Base-by-base conservation (phyloP, 1,140 invertebrate species). In the Bombus confusus region DNA sequence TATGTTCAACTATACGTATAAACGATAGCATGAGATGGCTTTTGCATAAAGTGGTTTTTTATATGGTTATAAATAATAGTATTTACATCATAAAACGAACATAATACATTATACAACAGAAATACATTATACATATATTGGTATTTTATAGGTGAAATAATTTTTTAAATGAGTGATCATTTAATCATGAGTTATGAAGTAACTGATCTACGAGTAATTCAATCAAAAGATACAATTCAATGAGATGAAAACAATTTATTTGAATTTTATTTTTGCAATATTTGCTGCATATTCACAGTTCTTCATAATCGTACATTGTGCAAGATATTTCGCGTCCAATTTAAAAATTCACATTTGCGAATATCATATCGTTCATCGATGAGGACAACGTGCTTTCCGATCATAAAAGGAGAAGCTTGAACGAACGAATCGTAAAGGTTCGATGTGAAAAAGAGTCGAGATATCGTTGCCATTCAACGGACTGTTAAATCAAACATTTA, bases 401-500 rank as follows among this genome's bases (percentile, higher is more conserved):
- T 34, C 18, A 10, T 28, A 28, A 69, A 39, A 39, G 34, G 25
- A 1, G 22, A 28, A 37, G 1, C 10, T 39, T 13, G 31, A 18
- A 22, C 6, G 18, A 68, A 34, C 64, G 68, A 37, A 1, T 18
- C 13, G 0, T n/a, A 18, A 34, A 34, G 15, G 18, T n/a, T 68
- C 52, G 34, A 59, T 39, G 3, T 25, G 15, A 62, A 1, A 41
- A 41, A 62, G 25, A 22, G 18, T 31, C n/a, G 4, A 12, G 47
- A 22, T 18, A 52, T 52, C 47, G 18, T 22, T 52, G 18, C 47
- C 41, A 22, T 74, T 74, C n/a, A 22, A n/a, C 12, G 25, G 28
- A 9, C 9, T 13, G 28, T 77, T 77, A n/a, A 62, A 41, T 62
- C 2, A 78, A 64, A 78, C 43, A 64, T 78, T 78, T 31, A 78